Conservation (phyloP, 2,888 invertebrate species). For the Nomada ferruginata region DNA sequence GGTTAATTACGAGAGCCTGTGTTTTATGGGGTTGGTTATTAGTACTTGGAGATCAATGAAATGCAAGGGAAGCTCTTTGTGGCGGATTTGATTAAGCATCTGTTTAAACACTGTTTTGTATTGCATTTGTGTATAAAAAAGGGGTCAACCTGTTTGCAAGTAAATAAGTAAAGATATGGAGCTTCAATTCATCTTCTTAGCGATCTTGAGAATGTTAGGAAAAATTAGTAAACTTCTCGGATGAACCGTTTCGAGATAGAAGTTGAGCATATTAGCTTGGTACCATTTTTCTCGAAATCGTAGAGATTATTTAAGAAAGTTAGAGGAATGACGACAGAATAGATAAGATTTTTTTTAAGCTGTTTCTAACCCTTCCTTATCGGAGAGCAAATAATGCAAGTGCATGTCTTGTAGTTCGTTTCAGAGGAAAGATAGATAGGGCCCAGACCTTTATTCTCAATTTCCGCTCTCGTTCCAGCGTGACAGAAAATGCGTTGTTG, state of each 20-base stretch:
- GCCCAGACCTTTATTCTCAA: background rate
- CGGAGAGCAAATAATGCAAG: background rate
- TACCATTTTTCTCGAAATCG: background rate
- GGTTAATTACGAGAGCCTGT: conserved; percentile 24
- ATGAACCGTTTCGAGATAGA: background rate
- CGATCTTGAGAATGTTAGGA: background rate
- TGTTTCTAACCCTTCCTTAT: background rate
- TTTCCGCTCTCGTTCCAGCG: background rate
- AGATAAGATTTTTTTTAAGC: conserved; percentile 19
- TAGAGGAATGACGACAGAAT: conserved; percentile 3
- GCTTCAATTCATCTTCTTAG: background rate
- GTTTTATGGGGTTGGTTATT: conserved; percentile 5
- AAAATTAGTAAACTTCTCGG: background rate
- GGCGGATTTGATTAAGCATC: too few species aligned
- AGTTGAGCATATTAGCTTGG: background rate
- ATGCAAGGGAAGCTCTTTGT: too few species aligned
- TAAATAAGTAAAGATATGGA: background rate
- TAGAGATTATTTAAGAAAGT: conserved; percentile 1
- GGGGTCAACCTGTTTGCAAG: too few species aligned
- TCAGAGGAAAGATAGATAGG: background rate
- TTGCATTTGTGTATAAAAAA: too few species aligned
- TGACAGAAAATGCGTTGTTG: background rate
- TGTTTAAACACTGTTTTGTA: too few species aligned
- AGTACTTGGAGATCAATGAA: too few species aligned
- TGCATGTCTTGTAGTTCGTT: background rate